Conservation (phyloP, 2,113 vertebrate species). For the Nanger granti region DNA sequence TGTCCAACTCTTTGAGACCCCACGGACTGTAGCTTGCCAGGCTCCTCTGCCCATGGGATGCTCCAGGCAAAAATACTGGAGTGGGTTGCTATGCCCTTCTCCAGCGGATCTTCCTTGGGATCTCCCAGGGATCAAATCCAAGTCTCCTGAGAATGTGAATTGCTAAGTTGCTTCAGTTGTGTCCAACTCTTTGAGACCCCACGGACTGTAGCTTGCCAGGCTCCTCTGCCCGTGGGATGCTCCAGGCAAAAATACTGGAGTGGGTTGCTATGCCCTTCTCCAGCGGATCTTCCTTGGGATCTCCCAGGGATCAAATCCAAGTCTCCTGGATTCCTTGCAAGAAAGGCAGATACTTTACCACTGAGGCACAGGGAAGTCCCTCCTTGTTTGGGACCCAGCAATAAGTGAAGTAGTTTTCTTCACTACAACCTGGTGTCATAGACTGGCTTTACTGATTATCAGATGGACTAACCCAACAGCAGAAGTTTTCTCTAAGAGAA, state of each 20-base stretch:
- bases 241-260: neutral
- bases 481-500: neutral
- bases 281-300: neutral
- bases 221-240: neutral
- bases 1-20: neutral
- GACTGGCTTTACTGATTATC: neutral
- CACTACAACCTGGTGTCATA: neutral
- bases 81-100: neutral
- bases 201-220: neutral
- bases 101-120: neutral
- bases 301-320: neutral
- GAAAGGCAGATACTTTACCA: neutral
- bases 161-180: neutral
- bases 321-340: neutral
- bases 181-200: fast-evolving
- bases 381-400: neutral
- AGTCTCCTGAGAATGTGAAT: neutral
- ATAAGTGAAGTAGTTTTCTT: neutral
- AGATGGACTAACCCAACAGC: neutral
- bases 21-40: neutral
- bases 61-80: neutral
- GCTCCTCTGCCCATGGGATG: neutral
- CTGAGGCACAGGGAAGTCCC: neutral
- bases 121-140: neutral
- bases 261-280: neutral